Evolutionary conservation across 2,113 vertebrate species (phyloP), one percentile per base, ranked within the genome.

Genomic region (Lophius piscatorius): DNA sequence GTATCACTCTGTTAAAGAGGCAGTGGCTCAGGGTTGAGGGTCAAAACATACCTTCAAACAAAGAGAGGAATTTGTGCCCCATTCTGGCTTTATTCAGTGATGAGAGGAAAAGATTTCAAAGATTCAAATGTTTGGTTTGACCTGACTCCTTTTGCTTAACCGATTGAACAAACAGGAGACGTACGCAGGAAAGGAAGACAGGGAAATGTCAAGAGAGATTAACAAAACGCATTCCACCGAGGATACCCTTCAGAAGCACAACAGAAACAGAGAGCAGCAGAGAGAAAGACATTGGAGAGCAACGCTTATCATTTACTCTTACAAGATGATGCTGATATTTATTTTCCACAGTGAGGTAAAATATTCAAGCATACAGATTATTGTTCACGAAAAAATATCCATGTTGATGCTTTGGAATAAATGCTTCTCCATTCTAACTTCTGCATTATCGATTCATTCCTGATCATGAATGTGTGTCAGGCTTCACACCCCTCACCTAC

Each of bases 171-270:
- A 75, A 67, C 61, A 39, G 68, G 70, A 77, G 80, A 77, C 62
- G 29, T 16, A 28, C 20, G 58, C 68, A 39, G 63, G 50, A 48
- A 61, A 79, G 67, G 66, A 76, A 70, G 65, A 84, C 69, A 17
- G 67, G 73, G 70, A 88, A 89, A 88, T 89, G 85, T 87, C 86
- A 89, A 34, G 64, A 71, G 86, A 85, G 87, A 87, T 88, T 87
- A 87, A 70, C 52, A 38, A 68, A 67, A 76, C 63, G 24, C 79
- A 87, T 85, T 87, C 84, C 82, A 49, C 56, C 18, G 87, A 86
- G 86, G 73, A 84, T 83, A 68, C 68, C 65, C 62, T 74, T 60
- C 73, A 83, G 70, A 86, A 47, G 47, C 46, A 49, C 35, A 58
- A 35, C 3, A 17, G 42, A 45, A 31, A 9, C 47, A 50, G 70